A percentile compares a stretch with the other conserved stretches of the same genome.
Conservation (phyloP, 1,140 invertebrate species). For the Chironomus striatipennis region DNA sequence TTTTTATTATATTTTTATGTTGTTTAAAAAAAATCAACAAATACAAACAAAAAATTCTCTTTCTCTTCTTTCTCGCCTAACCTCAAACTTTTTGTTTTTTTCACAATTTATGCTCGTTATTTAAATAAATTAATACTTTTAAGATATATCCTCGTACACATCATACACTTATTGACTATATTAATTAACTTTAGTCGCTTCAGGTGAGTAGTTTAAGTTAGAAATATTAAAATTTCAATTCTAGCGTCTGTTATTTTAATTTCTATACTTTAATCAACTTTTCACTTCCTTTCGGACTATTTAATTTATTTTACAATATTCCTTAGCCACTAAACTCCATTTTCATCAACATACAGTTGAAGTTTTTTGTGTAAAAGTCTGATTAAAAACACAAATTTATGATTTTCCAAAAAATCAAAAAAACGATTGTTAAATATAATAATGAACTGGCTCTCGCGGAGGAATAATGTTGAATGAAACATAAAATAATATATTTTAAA, state of each 20-base stretch:
- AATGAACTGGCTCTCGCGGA: background rate
- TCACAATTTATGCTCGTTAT: background rate
- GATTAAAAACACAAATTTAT: background rate
- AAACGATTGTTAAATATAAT: no score
- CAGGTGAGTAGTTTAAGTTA: slow-evolving; percentile 12
- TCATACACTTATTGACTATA: background rate
- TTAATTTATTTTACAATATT: background rate
- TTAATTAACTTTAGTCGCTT: background rate
- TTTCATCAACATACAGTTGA: background rate
- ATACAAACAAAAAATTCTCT: slow-evolving; percentile 9
- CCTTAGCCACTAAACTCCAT: no score
- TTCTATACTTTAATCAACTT: background rate
- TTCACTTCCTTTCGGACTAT: background rate
- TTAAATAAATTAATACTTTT: no score
- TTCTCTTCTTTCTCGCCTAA: background rate
- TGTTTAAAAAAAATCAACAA: background rate
- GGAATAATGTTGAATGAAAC: background rate
- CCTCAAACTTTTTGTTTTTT: background rate
- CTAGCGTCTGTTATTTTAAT: slow-evolving; percentile 1
- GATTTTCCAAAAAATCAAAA: background rate
- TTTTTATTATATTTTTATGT: no score
- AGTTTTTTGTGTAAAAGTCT: background rate
- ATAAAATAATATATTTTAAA: background rate
- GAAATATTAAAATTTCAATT: background rate
- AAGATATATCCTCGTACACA: background rate